A percentile compares a stretch with the other conserved stretches of the same genome.
These are phyloP conservation scores for Cacatua alba DNA, from an alignment of 2,113 vertebrate species.

Conservation along the genomic window DNA sequence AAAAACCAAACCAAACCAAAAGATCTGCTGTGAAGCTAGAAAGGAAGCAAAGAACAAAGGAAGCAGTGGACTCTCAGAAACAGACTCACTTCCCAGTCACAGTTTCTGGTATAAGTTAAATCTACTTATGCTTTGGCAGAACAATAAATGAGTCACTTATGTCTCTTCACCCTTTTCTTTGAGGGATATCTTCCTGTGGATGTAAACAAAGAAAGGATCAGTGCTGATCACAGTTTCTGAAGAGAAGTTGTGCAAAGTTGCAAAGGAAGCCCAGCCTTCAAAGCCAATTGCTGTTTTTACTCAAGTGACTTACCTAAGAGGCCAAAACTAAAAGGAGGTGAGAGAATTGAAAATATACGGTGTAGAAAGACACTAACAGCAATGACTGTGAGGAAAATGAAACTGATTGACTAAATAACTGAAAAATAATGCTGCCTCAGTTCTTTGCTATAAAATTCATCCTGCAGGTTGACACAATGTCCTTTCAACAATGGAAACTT, in stretches of 20 bases:
- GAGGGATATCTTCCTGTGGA: neutral
- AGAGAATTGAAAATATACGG: neutral
- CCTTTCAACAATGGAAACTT: neutral
- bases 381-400: neutral
- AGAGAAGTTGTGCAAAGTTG: neutral
- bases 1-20: neutral
- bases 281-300: neutral
- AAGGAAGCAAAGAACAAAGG: neutral
- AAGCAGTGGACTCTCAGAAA: neutral
- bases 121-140: neutral
- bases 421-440: neutral
- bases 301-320: neutral
- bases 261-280: neutral
- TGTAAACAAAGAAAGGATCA: neutral
- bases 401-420: neutral
- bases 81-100: neutral
- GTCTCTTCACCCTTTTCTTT: neutral
- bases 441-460: neutral
- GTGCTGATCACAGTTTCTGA: neutral
- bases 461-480: neutral
- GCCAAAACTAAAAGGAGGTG: neutral
- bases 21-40: neutral
- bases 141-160: neutral
- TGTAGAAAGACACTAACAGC: neutral
- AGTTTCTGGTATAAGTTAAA: neutral